Evolutionary conservation across 92 coral and sea anemone genomes (phyloP), one percentile per base, ranked within the genome.

Genomic region (Porites divaricata): DNA sequence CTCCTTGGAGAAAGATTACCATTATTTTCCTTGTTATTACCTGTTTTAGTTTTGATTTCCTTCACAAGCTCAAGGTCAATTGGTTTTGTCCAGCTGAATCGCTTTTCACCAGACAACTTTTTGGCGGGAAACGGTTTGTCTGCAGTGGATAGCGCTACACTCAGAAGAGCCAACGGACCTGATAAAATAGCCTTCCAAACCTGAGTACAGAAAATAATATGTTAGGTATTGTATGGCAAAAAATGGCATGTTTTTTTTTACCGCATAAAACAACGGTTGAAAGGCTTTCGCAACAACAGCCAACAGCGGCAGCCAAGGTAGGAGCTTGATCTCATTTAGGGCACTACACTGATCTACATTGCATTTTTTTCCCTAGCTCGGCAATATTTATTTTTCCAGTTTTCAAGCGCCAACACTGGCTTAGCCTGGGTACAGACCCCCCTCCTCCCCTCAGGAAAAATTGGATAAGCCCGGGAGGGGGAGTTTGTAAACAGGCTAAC

Each of bases 91-190:
- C 99, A 96, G 22, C 96, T 89, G 57, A 94, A 74, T 57, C 95
- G 80, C 69, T 94, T 94, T 88, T 90, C 93, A 14, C 99, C 99
- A 1, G 93, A 88, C 73, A 87, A 64, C 84, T 96, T 88, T 74
- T 87, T 87, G 24, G 89, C 78, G 9, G 90, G 87, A 57, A 96
- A 94, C 9, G 99, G 99, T 65, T 96, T 96, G 26, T 90, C 89
- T 48, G 94, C 80, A 22, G 91, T 85, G 63, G 95, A 88, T 83
- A 96, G 78, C 0, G 95, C 93, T 13, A 96, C 90, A 23, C 95
- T 92, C 0, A 96, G 92, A 63, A 96, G 86, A 12, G 98, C 98
- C 74, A 96, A 67, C 0, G 99, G 99, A 9, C 98, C 99, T 2
- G 99, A 94, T 23, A 92, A 81, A 76, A 96, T 83, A 1, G 96